A percentile compares a stretch with the other conserved stretches of the same genome.
These are phyloP conservation scores for Ptiloglossa arizonensis DNA, from an alignment of 1,140 invertebrate genomes.

Conservation along the genomic window DNA sequence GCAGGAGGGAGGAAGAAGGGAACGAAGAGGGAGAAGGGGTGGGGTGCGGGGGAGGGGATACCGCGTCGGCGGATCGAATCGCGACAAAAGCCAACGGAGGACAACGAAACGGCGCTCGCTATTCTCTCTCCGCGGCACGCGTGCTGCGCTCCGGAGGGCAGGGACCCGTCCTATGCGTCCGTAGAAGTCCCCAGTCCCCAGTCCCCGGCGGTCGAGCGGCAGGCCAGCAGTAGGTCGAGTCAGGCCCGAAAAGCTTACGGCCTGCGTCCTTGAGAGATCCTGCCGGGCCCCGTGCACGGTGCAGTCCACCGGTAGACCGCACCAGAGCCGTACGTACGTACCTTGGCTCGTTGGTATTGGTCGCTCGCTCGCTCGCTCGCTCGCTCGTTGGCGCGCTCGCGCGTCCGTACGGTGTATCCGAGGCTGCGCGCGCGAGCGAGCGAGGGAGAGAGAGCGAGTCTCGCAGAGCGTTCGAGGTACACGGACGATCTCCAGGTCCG, in stretches of 20 bases:
- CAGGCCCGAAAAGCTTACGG: conserved; percentile 47
- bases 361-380: background rate
- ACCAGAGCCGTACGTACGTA: conserved; percentile 13
- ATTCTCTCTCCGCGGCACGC: background rate
- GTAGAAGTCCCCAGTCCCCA: conserved; percentile 37
- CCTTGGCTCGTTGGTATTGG: too few species aligned
- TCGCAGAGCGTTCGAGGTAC: conserved; percentile 14
- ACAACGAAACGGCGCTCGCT: background rate
- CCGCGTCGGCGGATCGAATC: background rate
- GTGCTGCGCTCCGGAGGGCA: conserved; percentile 24
- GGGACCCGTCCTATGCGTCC: conserved; percentile 39
- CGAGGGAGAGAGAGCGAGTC: too few species aligned
- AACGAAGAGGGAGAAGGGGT: background rate
- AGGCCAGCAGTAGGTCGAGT: conserved; percentile 53
- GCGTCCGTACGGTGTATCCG: too few species aligned
- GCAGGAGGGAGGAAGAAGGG: background rate
- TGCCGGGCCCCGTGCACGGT: conserved; percentile 40
- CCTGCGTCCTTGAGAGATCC: conserved; percentile 57
- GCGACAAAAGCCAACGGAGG: background rate
- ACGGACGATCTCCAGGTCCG: background rate
- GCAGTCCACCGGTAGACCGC: conserved; percentile 32
- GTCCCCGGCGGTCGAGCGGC: conserved; percentile 1
- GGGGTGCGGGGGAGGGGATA: background rate
- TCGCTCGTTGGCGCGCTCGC: too few species aligned
- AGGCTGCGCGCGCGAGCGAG: too few species aligned